A percentile compares a stretch with the other conserved stretches of the same genome.
phyloP scores from a whole-genome alignment of 2,888 invertebrate genomes.

The Lithosia quadra region DNA sequence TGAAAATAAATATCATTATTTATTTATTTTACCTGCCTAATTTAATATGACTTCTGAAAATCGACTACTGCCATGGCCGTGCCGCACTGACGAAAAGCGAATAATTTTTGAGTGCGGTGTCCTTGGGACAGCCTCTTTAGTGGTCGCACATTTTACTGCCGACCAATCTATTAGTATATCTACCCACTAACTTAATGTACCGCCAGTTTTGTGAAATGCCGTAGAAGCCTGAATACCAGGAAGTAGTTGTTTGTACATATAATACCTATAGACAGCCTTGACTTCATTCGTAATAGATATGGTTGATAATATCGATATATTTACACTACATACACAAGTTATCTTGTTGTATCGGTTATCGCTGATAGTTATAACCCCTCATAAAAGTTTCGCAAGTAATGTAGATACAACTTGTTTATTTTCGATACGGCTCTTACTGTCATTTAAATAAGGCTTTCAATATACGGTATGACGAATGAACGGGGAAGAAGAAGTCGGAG shows the following conservation, averaged over 20 bases:
- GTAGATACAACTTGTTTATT: slow-evolving; percentile 5
- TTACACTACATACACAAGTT: slow-evolving; percentile 8
- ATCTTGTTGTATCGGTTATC: slow-evolving; percentile 12
- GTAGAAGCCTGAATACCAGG: background rate
- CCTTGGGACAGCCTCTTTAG: background rate
- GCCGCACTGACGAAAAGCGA: too few relatives aligned
- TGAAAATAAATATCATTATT: background rate
- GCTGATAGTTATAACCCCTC: slow-evolving; percentile 5
- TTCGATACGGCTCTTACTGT: background rate
- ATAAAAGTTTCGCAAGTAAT: background rate
- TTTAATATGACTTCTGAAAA: too few relatives aligned
- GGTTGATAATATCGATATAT: slow-evolving; percentile 9
- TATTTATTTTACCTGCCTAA: too few relatives aligned
- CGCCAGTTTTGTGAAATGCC: background rate
- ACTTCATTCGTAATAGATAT: slow-evolving; percentile 1
- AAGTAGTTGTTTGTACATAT: background rate
- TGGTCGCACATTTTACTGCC: background rate
- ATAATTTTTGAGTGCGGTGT: background rate
- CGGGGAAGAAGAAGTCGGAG: too few relatives aligned
- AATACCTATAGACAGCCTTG: slow-evolving; percentile 8
- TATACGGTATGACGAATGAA: too few relatives aligned
- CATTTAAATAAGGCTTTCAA: background rate
- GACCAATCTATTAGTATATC: background rate
- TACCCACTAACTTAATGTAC: background rate
- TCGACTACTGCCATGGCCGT: too few relatives aligned